Base-by-base conservation (phyloP, 2,888 invertebrate genomes). In the Lathronympha strigana region DNA sequence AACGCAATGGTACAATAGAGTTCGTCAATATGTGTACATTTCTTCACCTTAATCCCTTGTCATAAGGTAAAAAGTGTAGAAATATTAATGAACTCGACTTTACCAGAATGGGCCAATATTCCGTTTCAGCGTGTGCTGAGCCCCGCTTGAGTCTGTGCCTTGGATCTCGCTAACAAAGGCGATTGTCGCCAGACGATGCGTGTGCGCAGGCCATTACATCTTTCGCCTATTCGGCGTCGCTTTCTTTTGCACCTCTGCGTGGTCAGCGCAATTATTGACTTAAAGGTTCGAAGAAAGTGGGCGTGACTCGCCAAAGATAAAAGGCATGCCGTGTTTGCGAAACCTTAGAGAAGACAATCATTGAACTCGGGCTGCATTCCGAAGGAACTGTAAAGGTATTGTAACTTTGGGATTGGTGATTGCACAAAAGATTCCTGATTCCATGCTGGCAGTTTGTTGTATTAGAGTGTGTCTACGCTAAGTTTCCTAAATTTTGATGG, bases 141-240 rank as follows among this genome's bases (percentile, higher is more conserved):
- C 11, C 19, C 50, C 61, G 57, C 55, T 57, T 58, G 9, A 54
- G 45, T 50, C 19, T 63, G 50, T 66, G 8, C 28, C 57, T 67
- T 60, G 60, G 23, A 28, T 5, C 49, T 50, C n/a, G 47, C 38
- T 61, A 68, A 69, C 69, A 72, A 72, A 69, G 63, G 17, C 61
- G 69, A 61, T 67, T 69, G 71, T 70, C 66, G 71, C 61, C 58
- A 67, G 43, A 43, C 43, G 23, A 38, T 75, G 76, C 76, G 76
- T 77, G 76, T 63, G 72, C 68, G 68, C 70, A 49, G 73, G 8
- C 68, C 71, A 76, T 77, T 75, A 74, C 69, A 71, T 57, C 50
- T 58, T 75, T 67, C 69, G 69, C 67, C 68, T 69, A 68, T 69
- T 72, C 71, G 68, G 67, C 54, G 69, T 11, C 50, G 54, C 66